Evolutionary conservation across 1,140 invertebrate genomes (phyloP), one percentile per base, ranked within the genome.

Genomic region (Drosophila ambigua): DNA sequence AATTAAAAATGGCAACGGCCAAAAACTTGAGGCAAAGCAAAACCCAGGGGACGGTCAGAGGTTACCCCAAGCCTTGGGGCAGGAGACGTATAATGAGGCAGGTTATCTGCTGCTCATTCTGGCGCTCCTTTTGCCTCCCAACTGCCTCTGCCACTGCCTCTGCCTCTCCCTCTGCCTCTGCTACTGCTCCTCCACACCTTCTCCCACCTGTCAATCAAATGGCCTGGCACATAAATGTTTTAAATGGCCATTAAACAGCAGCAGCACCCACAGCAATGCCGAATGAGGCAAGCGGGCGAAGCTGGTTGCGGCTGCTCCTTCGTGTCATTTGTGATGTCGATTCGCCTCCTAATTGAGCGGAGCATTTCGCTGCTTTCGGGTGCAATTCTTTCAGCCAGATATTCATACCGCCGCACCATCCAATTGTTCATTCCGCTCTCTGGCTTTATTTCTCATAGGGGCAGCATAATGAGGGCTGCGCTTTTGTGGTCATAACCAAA

Each of bases 181-280:
- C 8, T 13, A 3, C 31, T 31, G 11, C 35, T 2, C 11, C 35
- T 13, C 9, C 11, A 2, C 51, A 58, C 68, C 66, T 65, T 20
- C 23, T 24, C 3, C 23, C 74, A 87, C 81, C 82, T 81, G 77
- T 58, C 82, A 81, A 81, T 85, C 69, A 87, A 85, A 87, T 77
- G 77, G 63, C 62, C 72, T 77, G 52, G 82, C 64, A 68, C 74
- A 85, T 85, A 85, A 85, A 85, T 85, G 82, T 81, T 87, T 87
- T 81, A 85, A 85, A 87, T 87, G 81, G 77, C 74, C 51, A 78
- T 85, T 87, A 84, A 80, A 59, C 49, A 77, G 68, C 58, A 72
- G 53, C 79, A 69, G 51, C 52, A 35, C 20, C 41, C 28, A 23
- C 43, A 2, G 16, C n/a, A n/a, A n/a, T n/a, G n/a, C n/a, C n/a